phyloP scores from a whole-genome alignment of 1,140 invertebrate species.

The Asobara japonica region DNA sequence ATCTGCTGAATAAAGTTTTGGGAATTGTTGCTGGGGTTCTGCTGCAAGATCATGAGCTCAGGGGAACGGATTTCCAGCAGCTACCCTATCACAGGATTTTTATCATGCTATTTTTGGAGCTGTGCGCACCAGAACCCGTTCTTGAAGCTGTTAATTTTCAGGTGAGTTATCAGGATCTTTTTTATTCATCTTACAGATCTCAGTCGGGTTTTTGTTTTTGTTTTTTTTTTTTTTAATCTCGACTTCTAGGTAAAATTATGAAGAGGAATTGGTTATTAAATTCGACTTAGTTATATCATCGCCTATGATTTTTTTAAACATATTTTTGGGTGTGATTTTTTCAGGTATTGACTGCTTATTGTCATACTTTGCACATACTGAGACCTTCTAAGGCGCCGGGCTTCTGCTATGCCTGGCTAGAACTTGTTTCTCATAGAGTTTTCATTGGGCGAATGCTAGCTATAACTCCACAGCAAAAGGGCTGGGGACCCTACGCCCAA shows the following conservation, averaged over 20 bases:
- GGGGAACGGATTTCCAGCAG: conserved; percentile 91
- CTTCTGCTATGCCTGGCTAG: conserved; percentile 98
- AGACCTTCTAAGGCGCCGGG: conserved; percentile 95
- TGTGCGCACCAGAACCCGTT: conserved; percentile 92
- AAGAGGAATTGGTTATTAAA: too few relatives aligned
- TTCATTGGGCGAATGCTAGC: conserved; percentile 95
- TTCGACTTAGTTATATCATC: too few relatives aligned
- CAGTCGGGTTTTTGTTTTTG: too few relatives aligned
- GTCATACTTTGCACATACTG: conserved; percentile 91
- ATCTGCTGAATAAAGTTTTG: conserved; percentile 95
- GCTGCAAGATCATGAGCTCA: conserved; percentile 93
- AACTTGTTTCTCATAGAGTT: conserved; percentile 94
- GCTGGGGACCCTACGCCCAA: conserved; percentile 91
- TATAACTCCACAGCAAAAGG: conserved; percentile 84
- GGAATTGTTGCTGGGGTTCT: conserved; percentile 96
- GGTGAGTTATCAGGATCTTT: too few relatives aligned
- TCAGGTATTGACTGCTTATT: conserved; percentile 89
- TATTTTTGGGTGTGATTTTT: too few relatives aligned
- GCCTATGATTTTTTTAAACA: too few relatives aligned
- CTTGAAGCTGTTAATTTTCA: conserved; percentile 93
- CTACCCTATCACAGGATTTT: conserved; percentile 97
- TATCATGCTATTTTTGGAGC: conserved; percentile 96
- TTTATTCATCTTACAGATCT: too few relatives aligned
- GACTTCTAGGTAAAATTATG: too few relatives aligned
- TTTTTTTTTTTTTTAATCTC: too few relatives aligned